phyloP scores from a whole-genome alignment of 1,140 invertebrate species.

The Macrobrachium rosenbergii region DNA sequence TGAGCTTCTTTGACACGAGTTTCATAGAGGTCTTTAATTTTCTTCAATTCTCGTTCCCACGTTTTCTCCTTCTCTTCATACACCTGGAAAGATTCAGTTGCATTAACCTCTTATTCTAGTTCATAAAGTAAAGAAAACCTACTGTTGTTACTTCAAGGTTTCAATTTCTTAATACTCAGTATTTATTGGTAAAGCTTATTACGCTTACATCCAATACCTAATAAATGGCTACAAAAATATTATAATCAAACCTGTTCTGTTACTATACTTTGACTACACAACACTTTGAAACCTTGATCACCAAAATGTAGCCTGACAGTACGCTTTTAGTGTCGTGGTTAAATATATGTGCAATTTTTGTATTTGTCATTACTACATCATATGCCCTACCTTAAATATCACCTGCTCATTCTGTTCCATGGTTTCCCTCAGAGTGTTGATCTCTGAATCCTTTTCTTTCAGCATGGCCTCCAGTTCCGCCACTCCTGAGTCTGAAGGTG shows the following conservation, averaged over 20 bases:
- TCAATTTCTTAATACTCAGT: background rate
- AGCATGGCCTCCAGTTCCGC: slow-evolving; percentile 83
- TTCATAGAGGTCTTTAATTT: slow-evolving; percentile 79
- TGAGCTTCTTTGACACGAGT: slow-evolving; percentile 78
- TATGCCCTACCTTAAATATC: slow-evolving; percentile 70
- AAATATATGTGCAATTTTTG: background rate
- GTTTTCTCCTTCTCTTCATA: slow-evolving; percentile 78
- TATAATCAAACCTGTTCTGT: no score
- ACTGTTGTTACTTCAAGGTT: background rate
- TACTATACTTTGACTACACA: no score
- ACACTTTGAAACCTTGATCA: no score
- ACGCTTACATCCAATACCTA: no score
- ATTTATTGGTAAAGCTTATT: no score
- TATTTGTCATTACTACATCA: background rate
- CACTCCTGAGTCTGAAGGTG: slow-evolving; percentile 85
- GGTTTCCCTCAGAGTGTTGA: slow-evolving; percentile 80
- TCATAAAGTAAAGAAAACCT: background rate
- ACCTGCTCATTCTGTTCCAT: slow-evolving; percentile 86
- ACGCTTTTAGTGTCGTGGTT: no score
- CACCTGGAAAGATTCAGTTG: slow-evolving; percentile 69
- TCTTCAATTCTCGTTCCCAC: slow-evolving; percentile 75
- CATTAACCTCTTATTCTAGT: background rate
- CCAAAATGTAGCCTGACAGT: no score
- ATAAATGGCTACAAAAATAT: no score
- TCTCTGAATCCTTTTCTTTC: slow-evolving; percentile 81